Base-by-base conservation (phyloP, 2,113 vertebrate genomes). In the Lasiurus cinereus region DNA sequence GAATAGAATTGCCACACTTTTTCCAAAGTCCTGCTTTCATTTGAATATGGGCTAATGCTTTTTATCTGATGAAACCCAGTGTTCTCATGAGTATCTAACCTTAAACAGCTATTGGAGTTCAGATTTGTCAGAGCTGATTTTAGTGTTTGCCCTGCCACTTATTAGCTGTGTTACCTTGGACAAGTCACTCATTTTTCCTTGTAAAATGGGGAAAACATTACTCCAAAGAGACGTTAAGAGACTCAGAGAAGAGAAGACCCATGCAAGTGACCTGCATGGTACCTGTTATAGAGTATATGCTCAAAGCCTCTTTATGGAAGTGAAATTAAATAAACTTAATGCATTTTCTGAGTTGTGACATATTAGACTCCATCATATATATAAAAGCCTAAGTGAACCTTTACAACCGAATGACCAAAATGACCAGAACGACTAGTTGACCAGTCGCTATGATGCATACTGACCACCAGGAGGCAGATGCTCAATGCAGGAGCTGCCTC, bases 261-360 rank as follows among this genome's bases (percentile, higher is more conserved):
- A 21, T 3, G 2, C 10, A 92, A 84, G 50, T 73, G 10, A 22
- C 4, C 16, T 64, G 21, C 31, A 10, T 14, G 10, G 33, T 52
- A 48, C 21, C 43, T 83, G 29, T 22, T 31, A 19, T 1, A 36
- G 33, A 31, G 6, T 24, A 27, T 59, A 39, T 62, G 18, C 21
- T 91, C 39, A 64, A 27, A 88, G 64, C 5, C 5, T 88, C 2
- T 27, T 88, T 69, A 22, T 33, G 29, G 14, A 83, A 90, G 18
- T 52, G 10, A 94, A 92, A 95, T 80, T 3, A 84, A 95, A 52
- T 83, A 50, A 74, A 67, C 39, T 1, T 72, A 70, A 93, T 64
- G 10, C 9, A 27, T 77, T 83, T 96, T 7, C 39, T 88, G 87
- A 69, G 8, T 50, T 94, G 69, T 70, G 48, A 64, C 29, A 6